Evolutionary conservation across 2,113 vertebrate species (phyloP).

Genomic region (Gnathonemus echidnorhynchus): DNA sequence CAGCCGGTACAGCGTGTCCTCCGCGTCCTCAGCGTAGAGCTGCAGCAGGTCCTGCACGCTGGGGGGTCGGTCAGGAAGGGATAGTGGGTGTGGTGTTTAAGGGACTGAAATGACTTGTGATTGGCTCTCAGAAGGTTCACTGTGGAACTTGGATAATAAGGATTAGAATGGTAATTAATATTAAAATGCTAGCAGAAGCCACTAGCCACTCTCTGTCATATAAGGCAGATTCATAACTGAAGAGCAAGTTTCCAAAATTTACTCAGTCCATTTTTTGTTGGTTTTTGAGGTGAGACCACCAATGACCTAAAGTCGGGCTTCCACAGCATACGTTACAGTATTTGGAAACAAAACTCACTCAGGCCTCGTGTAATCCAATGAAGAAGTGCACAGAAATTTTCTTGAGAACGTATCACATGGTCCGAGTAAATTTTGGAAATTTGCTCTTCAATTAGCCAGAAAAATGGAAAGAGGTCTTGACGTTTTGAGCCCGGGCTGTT

Average conservation of each 20-base stretch:
- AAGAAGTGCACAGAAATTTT: neutral
- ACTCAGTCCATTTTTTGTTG: too few relatives aligned
- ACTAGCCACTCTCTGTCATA: neutral
- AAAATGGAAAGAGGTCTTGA: neutral
- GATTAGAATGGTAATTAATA: neutral
- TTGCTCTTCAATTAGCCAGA: neutral
- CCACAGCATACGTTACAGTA: neutral
- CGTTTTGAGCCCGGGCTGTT: neutral
- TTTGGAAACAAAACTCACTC: neutral
- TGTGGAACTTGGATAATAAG: neutral
- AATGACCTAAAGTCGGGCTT: neutral
- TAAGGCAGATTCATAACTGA: neutral
- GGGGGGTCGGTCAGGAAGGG: neutral
- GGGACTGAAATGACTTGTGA: neutral
- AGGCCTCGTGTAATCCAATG: neutral
- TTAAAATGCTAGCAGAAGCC: neutral
- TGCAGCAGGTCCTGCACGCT: slow-evolving; percentile 71
- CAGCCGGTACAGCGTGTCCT: slow-evolving; percentile 74
- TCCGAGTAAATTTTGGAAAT: neutral
- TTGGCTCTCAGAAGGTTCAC: neutral
- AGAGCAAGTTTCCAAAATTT: neutral
- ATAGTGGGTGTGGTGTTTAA: neutral
- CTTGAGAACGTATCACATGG: neutral
- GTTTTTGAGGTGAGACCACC: neutral
- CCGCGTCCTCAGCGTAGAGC: slow-evolving; percentile 69